Base-by-base conservation (phyloP, 2,888 invertebrate genomes). In the Sminthurides aquaticus region DNA sequence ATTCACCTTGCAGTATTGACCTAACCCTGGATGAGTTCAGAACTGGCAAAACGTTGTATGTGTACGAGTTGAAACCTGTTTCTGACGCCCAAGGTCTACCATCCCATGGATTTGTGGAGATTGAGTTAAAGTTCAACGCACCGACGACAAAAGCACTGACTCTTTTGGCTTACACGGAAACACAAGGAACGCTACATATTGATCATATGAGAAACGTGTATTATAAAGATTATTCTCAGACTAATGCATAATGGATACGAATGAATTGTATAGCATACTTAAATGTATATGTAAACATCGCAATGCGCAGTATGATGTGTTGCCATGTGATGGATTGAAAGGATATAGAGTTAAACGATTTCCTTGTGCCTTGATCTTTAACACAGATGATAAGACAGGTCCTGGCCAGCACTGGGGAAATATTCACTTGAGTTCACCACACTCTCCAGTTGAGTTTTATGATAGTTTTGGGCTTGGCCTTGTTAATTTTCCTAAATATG, bases 101-200 rank as follows among this genome's bases (percentile, higher is more conserved):
- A 43, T 18, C 11, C 11, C 18, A 43, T 43, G 43, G 43, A 8
- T 11, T 11, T 43, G 18, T 43, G 18, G 18, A 43, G 43, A 43
- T 43, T 43, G 43, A 64, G 3, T 26, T 71, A 0, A 57, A 58
- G 15, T 71, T 71, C n/a, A 58, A 60, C 20, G 54, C 49, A 1
- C 59, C 64, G 0, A 15, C 59, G 0, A 24, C 64, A 0, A 3
- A 61, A 1, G 62, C 68, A 18, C 2, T 71, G n/a, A 67, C 68
- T n/a, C 69, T 69, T 3, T 24, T 71, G 3, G 52, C 52, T 20
- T 68, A 69, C 29, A 29, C 64, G 1, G 71, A 71, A n/a, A 65
- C 67, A 48, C 66, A 63, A 55, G 52, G 60, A 18, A 28, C 57
- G 0, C 20, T 70, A 24, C 60, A 68, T 34, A 68, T 72, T 20